Evolutionary conservation across 2,888 invertebrate genomes (phyloP), one percentile per base, ranked within the genome.

Genomic region (Aricia artaxerxes): DNA sequence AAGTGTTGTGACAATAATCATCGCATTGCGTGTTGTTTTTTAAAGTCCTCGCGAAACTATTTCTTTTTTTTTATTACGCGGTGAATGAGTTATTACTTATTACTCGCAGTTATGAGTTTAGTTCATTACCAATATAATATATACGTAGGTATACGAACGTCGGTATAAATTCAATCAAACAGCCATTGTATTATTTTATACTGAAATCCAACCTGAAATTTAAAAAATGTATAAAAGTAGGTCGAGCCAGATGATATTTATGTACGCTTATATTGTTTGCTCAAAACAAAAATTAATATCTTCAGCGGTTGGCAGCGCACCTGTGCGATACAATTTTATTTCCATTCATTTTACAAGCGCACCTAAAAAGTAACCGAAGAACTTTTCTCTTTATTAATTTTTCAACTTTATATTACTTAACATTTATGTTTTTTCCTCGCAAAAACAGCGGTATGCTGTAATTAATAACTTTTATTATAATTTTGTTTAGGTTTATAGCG

Each of bases 331-430:
- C 92, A 91, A 90, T 94, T 93, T 94, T 93, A 93, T 94, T 94
- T 91, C 91, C 92, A 93, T 93, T 94, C 93, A 92, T 93, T 93
- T 94, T 93, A 92, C 91, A 92, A 92, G 92, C 93, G 91, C 88
- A 91, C 92, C 93, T 93, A 93, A 93, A 93, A 93, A 92, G 91
- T 89, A 89, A 85, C 90, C 88, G 87, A 87, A 89, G 89, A 92
- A 94, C 90, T 94, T 94, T 90, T 90, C 86, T 93, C 94, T 93
- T 94, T 94, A 94, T 94, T 94, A 94, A 94, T 94, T 94, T 94
- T 94, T 92, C 91, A 94, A 94, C 94, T 94, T 94, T 93, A 93
- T 94, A 93, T 94, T 93, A 92, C 92, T 91, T 90, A 91, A 88
- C 90, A 91, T 89, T 91, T 88, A 91, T 91, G 89, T 88, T 87